These are phyloP conservation scores for Python bivittatus DNA, from an alignment of 2,113 vertebrate genomes.

Conservation along the genomic window DNA sequence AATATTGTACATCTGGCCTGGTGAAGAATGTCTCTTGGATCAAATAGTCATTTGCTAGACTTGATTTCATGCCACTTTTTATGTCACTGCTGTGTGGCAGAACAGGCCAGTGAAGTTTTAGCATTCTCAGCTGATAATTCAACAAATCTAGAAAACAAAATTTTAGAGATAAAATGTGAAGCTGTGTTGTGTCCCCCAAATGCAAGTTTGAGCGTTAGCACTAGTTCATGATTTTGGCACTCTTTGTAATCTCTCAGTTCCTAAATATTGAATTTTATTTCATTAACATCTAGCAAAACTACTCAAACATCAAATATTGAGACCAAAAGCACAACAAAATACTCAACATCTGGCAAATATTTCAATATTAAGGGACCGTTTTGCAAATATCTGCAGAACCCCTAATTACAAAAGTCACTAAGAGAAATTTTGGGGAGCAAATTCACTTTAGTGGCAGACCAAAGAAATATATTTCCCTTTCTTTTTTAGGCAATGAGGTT, in stretches of 20 bases:
- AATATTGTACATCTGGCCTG: not conserved
- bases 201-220: not conserved
- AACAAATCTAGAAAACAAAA: not conserved
- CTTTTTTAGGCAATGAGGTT: not conserved
- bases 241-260: not conserved
- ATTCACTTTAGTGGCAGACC: not conserved
- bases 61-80: not conserved
- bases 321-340: not conserved
- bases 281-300: not conserved
- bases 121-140: not conserved
- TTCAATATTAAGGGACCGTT: not conserved
- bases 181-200: not conserved
- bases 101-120: not conserved
- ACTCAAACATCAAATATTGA: not conserved
- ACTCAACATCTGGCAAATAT: not conserved
- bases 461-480: not conserved
- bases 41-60: not conserved
- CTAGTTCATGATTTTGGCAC: not conserved
- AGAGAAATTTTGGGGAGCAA: not conserved
- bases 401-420: not conserved
- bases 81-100: not conserved
- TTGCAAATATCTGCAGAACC: not conserved
- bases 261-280: not conserved
- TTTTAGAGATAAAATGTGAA: not conserved
- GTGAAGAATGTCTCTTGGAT: not conserved